These are phyloP conservation scores for Eilema sororculum DNA, from an alignment of 2,888 invertebrate genomes.

Conservation along the genomic window DNA sequence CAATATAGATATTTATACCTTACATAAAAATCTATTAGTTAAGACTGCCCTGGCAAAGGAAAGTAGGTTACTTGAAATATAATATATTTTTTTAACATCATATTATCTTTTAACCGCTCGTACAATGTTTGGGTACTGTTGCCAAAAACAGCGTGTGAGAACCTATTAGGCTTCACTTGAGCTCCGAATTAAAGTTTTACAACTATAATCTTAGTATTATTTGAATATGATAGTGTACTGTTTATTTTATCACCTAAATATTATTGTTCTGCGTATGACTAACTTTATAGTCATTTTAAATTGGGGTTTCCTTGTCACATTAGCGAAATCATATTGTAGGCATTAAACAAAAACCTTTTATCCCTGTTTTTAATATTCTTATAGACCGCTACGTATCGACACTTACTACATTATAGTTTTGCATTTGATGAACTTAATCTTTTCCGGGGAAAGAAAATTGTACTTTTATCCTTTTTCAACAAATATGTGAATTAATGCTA, in stretches of 20 bases:
- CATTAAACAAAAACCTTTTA: too few relatives aligned
- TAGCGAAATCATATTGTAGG: too few relatives aligned
- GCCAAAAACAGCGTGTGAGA: constrained; percentile 4
- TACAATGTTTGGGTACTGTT: background rate
- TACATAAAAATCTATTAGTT: constrained; percentile 1
- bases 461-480: background rate
- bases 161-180: constrained; percentile 8
- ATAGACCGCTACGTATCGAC: too few relatives aligned
- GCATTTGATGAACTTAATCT: too few relatives aligned
- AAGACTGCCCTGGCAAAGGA: constrained; percentile 12
- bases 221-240: too few relatives aligned
- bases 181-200: background rate
- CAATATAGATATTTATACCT: background rate
- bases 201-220: background rate
- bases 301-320: too few relatives aligned
- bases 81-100: constrained; percentile 17
- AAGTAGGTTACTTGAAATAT: constrained; percentile 13
- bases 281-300: too few relatives aligned
- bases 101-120: background rate
- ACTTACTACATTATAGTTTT: too few relatives aligned
- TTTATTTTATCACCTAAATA: too few relatives aligned
- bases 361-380: too few relatives aligned
- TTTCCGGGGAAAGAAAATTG: too few relatives aligned
- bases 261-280: too few relatives aligned
- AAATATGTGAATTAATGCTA: background rate